Evolutionary conservation across 2,797 vertebrate species (phyloP).

Genomic region (Platyrinchus mystaceus): DNA sequence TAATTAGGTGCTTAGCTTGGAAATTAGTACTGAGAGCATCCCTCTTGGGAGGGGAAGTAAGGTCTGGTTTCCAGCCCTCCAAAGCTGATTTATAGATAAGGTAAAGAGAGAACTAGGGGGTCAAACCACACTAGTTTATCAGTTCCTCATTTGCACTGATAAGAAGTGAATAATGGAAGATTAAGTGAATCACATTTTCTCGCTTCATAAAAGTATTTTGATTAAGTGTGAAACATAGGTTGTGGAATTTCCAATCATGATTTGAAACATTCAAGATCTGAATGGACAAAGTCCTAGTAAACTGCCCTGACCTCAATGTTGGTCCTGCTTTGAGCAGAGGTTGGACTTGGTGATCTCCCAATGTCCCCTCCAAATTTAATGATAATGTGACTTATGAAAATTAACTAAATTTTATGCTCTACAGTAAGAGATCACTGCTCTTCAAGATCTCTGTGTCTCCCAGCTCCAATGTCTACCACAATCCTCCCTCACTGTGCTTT

Average conservation of each 20-base stretch:
- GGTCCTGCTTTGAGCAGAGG: neutral
- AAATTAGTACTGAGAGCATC: neutral
- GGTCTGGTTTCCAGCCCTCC: neutral
- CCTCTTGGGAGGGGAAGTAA: neutral
- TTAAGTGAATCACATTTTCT: neutral
- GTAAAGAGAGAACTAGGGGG: neutral
- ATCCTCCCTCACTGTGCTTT: neutral
- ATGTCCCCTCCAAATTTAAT: neutral
- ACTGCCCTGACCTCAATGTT: neutral
- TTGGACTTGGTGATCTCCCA: neutral
- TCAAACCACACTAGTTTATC: neutral
- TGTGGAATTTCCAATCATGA: neutral
- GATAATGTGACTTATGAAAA: neutral
- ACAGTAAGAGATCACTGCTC: neutral
- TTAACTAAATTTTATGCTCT: neutral
- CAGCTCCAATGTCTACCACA: neutral
- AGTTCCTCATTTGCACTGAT: neutral
- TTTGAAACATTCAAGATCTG: neutral
- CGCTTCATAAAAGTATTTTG: neutral
- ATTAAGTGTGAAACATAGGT: neutral
- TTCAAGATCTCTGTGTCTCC: neutral
- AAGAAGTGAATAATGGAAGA: neutral
- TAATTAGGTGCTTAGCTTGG: constrained; percentile 3
- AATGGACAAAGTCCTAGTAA: neutral
- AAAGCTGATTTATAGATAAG: neutral